Conservation (phyloP, 1,140 invertebrate species). For the Holotrichia oblita region DNA sequence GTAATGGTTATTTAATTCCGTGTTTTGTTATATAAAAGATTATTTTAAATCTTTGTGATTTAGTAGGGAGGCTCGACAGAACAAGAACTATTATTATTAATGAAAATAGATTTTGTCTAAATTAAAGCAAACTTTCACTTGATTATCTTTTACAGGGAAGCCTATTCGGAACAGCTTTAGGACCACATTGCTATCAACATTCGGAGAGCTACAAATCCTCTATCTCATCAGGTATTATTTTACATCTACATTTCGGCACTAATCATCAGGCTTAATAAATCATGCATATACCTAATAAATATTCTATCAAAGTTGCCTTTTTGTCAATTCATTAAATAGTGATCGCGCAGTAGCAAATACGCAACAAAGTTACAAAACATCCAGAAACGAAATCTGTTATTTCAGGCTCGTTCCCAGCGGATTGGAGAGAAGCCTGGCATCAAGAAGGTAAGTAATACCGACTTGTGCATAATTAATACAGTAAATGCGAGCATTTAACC, state of each 20-base stretch:
- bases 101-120: too few species aligned
- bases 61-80: too few species aligned
- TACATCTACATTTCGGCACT: neutral
- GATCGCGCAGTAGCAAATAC: neutral
- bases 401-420: constrained; percentile 58
- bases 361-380: constrained; percentile 31
- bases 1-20: too few species aligned
- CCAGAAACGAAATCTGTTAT: constrained; percentile 43
- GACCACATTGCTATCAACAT: constrained; percentile 43
- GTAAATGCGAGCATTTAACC: constrained; percentile 58
- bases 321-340: constrained; percentile 21
- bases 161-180: constrained; percentile 44
- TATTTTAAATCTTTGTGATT: too few species aligned
- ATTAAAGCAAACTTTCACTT: too few species aligned
- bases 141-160: constrained; percentile 44
- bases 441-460: constrained; percentile 61
- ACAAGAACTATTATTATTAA: too few species aligned
- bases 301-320: constrained; percentile 1
- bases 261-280: neutral
- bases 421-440: constrained; percentile 61
- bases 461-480: constrained; percentile 56
- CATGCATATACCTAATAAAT: neutral
- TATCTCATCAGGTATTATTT: constrained; percentile 18
- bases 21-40: too few species aligned
- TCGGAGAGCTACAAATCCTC: constrained; percentile 3